These are phyloP conservation scores for Amiota communis DNA, from an alignment of 2,888 invertebrate genomes.

Conservation along the genomic window DNA sequence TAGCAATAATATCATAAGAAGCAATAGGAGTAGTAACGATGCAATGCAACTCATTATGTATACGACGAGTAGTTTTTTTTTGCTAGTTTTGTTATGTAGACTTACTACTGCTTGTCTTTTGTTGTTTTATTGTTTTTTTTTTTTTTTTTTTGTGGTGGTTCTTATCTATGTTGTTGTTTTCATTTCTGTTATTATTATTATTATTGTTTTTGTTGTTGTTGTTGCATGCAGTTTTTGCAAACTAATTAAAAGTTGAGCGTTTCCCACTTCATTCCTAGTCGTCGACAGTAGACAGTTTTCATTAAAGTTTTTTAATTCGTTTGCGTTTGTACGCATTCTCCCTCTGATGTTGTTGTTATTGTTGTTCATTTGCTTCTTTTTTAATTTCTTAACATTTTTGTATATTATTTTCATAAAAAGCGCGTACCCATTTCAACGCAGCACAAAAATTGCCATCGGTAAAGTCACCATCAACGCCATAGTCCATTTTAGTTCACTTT, in stretches of 20 bases:
- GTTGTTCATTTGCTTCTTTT: no score
- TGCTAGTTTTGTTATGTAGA: background rate
- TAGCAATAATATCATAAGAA: background rate
- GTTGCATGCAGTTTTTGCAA: constrained; percentile 41
- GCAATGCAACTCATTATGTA: background rate
- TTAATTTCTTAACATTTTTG: background rate
- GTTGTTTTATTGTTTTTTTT: background rate
- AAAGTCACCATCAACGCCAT: no score
- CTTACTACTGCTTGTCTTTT: background rate
- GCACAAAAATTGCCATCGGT: no score
- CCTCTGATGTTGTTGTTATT: background rate
- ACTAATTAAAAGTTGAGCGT: constrained; percentile 63
- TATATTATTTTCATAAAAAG: background rate
- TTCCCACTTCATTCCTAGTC: constrained; percentile 44
- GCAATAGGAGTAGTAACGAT: background rate
- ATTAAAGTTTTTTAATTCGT: constrained; percentile 49
- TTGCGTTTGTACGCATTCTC: constrained; percentile 34
- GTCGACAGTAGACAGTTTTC: constrained; percentile 51
- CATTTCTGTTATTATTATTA: background rate
- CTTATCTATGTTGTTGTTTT: background rate
- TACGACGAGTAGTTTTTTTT: background rate
- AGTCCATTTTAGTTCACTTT: no score
- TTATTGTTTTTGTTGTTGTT: background rate
- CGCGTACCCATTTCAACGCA: no score
- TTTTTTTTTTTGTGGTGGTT: background rate